Evolutionary conservation across 2,113 vertebrate species (phyloP), one percentile per base, ranked within the genome.

Genomic region (Brachyhypopomus gauderio): DNA sequence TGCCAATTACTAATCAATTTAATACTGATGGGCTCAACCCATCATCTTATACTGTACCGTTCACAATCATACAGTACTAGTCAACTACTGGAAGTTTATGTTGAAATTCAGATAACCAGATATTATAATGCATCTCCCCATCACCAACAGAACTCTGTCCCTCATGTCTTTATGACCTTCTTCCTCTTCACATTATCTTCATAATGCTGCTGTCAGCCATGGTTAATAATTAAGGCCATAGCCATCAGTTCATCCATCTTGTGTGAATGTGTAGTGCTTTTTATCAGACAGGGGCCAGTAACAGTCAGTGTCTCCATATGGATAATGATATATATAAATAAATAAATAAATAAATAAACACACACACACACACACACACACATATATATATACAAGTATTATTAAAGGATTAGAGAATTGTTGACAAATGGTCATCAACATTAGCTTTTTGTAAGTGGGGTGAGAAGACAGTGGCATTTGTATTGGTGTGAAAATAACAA

Each of bases 181-280:
- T 92, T 93, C 91, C 90, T 91, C 80, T 92, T 87, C 91, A 88
- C 91, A 92, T 93, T 92, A 92, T 91, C 89, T 92, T 90, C 90
- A 91, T 92, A 92, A 92, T 83, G 90, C 90, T 93, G 91, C 89
- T 89, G 91, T 92, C 92, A 93, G 91, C 91, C 87, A 89, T 92
- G 89, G 92, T 93, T 91, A 93, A 93, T 93, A 92, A 93, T 92
- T 93, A 92, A 93, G 89, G 91, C 81, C 87, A 87, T 75, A 83
- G 86, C 88, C 91, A 93, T 92, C 90, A 91, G 90, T 91, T 90
- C 86, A 79, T 86, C 84, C 14, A 91, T 89, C 88, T 92, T 89
- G 87, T 89, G 89, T 89, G 91, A 90, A 85, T 92, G 89, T 87
- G 88, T 89, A 91, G 90, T 90, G 88, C 88, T 90, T 77, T 89